phyloP scores from a whole-genome alignment of 2,113 vertebrate species.

The Chunga burmeisteri region DNA sequence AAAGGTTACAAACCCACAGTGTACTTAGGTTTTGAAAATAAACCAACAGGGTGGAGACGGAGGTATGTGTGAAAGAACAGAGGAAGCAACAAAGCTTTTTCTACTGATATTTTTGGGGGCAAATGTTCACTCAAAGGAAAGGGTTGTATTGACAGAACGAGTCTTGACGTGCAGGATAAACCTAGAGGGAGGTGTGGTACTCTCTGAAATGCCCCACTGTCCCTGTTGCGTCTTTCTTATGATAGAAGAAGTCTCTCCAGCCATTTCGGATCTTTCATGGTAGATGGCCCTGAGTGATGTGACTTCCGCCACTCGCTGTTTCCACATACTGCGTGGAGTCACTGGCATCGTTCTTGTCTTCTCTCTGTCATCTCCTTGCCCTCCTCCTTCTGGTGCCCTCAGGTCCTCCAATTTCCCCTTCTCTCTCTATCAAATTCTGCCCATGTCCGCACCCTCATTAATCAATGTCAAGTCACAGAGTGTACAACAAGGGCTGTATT shows the following conservation, averaged over 20 bases:
- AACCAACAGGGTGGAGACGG: accelerated
- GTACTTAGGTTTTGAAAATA: not conserved
- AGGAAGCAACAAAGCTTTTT: not conserved
- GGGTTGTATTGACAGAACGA: accelerated
- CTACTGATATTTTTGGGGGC: accelerated
- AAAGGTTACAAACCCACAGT: not conserved
- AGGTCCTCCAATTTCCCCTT: slow-evolving; percentile 81
- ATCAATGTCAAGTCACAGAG: slow-evolving; percentile 86
- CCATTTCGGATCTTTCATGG: accelerated
- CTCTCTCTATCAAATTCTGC: slow-evolving; percentile 84
- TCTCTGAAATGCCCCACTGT: accelerated
- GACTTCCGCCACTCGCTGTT: not conserved
- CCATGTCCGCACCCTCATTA: slow-evolving; percentile 90
- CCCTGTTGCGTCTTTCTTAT: accelerated
- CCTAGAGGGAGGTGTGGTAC: not conserved
- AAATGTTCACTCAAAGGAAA: accelerated
- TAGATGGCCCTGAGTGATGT: not conserved
- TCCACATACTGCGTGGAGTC: not conserved
- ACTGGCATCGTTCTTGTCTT: slow-evolving; percentile 29
- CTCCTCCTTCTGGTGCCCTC: slow-evolving; percentile 80
- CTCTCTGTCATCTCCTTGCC: slow-evolving; percentile 73
- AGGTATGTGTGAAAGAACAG: not conserved
- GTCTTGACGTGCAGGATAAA: not conserved
- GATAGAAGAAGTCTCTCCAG: accelerated
- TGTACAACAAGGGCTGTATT: slow-evolving; percentile 87